Evolutionary conservation across 2,113 vertebrate species (phyloP).

Genomic region (Xiphophorus maculatus): DNA sequence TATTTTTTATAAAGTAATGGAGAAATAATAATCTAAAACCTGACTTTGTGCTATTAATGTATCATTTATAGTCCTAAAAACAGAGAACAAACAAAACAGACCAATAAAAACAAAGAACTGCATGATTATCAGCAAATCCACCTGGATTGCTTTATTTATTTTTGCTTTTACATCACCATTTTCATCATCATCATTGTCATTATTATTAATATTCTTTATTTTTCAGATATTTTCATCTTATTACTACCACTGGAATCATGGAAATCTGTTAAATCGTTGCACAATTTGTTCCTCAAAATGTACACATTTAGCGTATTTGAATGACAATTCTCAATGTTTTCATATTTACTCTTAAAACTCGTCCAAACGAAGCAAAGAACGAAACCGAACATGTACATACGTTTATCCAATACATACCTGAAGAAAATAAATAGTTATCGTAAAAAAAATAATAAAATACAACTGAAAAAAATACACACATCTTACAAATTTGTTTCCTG

Average conservation of each 20-base stretch:
- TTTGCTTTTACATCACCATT: constrained; percentile 66
- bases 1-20: background rate
- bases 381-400: constrained; percentile 80
- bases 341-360: constrained; percentile 79
- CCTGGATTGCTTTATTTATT: constrained; percentile 73
- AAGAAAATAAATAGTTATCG: constrained; percentile 83
- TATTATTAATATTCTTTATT: constrained; percentile 55
- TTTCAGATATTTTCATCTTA: constrained; percentile 68
- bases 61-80: background rate
- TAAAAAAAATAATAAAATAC: constrained; percentile 85
- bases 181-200: constrained; percentile 46
- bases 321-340: constrained; percentile 73
- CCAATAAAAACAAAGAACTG: background rate
- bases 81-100: background rate
- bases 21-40: background rate
- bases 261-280: constrained; percentile 76
- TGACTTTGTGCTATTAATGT: background rate
- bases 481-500: constrained; percentile 82
- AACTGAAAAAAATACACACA: constrained; percentile 85
- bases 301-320: constrained; percentile 79
- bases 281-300: constrained; percentile 78
- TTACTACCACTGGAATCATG: constrained; percentile 73
- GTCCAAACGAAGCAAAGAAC: constrained; percentile 78
- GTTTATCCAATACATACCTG: constrained; percentile 83
- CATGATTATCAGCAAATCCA: constrained; percentile 65